Evolutionary conservation across 1,140 invertebrate species (phyloP), one percentile per base, ranked within the genome.

Genomic region (Lasioglossum albipes): DNA sequence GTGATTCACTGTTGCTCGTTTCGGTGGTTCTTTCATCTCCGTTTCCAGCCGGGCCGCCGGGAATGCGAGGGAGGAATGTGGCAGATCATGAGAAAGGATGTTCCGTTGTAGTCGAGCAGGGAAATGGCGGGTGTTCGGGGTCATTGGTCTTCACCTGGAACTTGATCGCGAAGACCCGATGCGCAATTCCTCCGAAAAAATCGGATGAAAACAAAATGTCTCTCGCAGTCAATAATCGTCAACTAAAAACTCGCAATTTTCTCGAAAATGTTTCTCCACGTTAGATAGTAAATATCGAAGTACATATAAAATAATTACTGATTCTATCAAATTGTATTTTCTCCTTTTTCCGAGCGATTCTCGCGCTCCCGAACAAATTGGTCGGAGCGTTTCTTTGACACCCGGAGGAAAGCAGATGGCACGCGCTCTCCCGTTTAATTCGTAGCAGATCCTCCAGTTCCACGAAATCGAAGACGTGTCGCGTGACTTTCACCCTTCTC

Each of bases 1-100:
- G 79, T 89, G 85, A 90, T 89, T 89, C 87, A 88, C 86, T 42
- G 79, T 75, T 80, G 73, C 71, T 84, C 80, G 64, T 84, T 85
- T 66, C 20, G 22, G 20, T 9, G 18, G 57, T n/a, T 59, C 13
- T n/a, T 42, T 45, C 66, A 18, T 41, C 20, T n/a, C 42, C 2
- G 10, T 45, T 45, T 16, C 9, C 16, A n/a, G n/a, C 20, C 52
- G 16, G 18, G 6, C 41, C 10, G n/a, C n/a, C n/a, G 41, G 42
- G n/a, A 18, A 68, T 13, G 22, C 2, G 12, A 13, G 42, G 36
- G 65, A 45, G 6, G 41, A 45, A 41, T 27, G 61, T 13, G 61
- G 27, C 7, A 18, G 18, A 65, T 6, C 31, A 16, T 41, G 36
- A 20, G 9, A 36, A 42, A 45, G 59, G 61, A 27, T 7, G 27